Evolutionary conservation across 2,888 invertebrate species (phyloP).

Genomic region (Pelosia muscerda): DNA sequence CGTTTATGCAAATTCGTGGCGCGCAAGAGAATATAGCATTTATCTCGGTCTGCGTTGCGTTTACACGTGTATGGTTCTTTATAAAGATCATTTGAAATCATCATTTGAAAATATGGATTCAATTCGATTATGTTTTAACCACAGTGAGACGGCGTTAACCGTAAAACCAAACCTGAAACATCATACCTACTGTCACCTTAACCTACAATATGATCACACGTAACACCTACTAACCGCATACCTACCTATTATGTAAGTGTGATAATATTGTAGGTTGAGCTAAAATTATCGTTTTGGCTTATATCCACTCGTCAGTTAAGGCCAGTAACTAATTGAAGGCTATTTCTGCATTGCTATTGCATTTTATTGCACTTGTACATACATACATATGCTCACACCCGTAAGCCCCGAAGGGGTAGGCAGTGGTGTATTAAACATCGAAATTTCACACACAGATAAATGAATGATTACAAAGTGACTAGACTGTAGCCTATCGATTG

Average conservation of each 20-base stretch:
- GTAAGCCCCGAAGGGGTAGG: too few relatives aligned
- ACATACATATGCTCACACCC: too few relatives aligned
- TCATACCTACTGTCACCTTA: background rate
- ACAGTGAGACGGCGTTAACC: too few relatives aligned
- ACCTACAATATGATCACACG: constrained; percentile 3
- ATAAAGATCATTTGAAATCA: too few relatives aligned
- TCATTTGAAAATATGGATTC: too few relatives aligned
- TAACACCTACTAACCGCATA: background rate
- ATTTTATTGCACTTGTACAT: constrained; percentile 22
- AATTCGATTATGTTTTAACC: too few relatives aligned
- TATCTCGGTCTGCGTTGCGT: too few relatives aligned
- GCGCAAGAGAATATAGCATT: too few relatives aligned
- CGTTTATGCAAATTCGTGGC: too few relatives aligned
- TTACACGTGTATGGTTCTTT: too few relatives aligned
- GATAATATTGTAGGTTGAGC: constrained; percentile 58
- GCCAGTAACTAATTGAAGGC: constrained; percentile 61
- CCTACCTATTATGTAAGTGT: constrained; percentile 24
- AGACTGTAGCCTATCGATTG: too few relatives aligned
- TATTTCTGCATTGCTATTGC: constrained; percentile 24
- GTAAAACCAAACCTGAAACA: background rate
- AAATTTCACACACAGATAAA: background rate
- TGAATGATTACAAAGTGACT: background rate
- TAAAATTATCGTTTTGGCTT: constrained; percentile 75
- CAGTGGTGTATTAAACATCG: too few relatives aligned
- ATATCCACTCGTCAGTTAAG: constrained; percentile 69